Evolutionary conservation across 2,888 invertebrate genomes (phyloP).

Genomic region (Drosophila kuntzei): DNA sequence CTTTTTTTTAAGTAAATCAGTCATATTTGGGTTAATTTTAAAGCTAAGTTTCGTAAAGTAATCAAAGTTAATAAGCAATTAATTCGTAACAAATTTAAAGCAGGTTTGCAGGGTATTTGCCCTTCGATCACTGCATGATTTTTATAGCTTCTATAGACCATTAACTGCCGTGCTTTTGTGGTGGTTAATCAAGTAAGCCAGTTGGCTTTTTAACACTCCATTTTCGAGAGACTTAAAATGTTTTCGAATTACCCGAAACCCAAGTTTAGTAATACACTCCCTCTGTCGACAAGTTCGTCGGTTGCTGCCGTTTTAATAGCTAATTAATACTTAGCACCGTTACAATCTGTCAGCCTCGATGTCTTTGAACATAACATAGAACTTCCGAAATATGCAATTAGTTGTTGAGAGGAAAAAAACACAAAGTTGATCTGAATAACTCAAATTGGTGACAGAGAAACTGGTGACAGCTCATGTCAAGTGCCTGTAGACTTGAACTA

Average conservation of each 20-base stretch:
- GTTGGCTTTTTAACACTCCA: slow-evolving; percentile 29
- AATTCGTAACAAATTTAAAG: neutral
- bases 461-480: slow-evolving; percentile 37
- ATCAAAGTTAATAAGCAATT: neutral
- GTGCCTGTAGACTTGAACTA: slow-evolving; percentile 53
- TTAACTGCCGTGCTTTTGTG: slow-evolving; percentile 21
- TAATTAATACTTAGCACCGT: slow-evolving; percentile 62
- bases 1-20: no score
- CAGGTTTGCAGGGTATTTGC: neutral
- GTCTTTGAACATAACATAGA: slow-evolving; percentile 45
- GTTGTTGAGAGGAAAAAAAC: slow-evolving; percentile 25
- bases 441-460: slow-evolving; percentile 48
- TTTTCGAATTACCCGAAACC: slow-evolving; percentile 42
- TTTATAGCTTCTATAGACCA: neutral
- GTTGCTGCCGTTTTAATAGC: slow-evolving; percentile 30
- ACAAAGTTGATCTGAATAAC: slow-evolving; percentile 39
- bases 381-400: slow-evolving; percentile 73
- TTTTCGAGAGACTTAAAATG: slow-evolving; percentile 22
- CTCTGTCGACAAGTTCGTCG: neutral
- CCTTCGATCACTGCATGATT: neutral
- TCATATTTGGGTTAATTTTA: no score
- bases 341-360: slow-evolving; percentile 46
- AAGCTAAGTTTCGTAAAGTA: neutral
- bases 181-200: slow-evolving; percentile 42
- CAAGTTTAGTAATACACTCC: slow-evolving; percentile 16